A percentile compares a stretch with the other conserved stretches of the same genome.
These are phyloP conservation scores for Oxygymnocypris stewartii DNA, from an alignment of 2,113 vertebrate species.

Conservation along the genomic window DNA sequence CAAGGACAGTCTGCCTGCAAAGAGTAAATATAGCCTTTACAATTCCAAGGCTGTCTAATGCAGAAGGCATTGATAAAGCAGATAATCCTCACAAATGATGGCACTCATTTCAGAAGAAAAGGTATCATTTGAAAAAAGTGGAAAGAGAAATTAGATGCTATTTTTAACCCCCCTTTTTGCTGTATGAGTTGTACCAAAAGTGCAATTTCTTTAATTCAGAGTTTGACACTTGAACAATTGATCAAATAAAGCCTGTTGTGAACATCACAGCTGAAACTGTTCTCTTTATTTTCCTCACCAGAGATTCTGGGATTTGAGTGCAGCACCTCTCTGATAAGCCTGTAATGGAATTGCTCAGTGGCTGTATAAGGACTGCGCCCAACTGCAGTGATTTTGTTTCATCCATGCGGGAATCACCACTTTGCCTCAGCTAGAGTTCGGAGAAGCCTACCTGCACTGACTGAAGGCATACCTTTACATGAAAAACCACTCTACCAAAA, in stretches of 20 bases:
- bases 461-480: conserved; percentile 8
- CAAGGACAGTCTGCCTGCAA: conserved; percentile 42
- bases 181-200: neutral
- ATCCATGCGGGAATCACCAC: conserved; percentile 23
- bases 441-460: conserved; percentile 3
- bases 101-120: conserved; percentile 11
- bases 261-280: conserved; percentile 6
- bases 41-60: conserved; percentile 42
- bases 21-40: conserved; percentile 53
- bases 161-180: neutral
- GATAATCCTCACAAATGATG: conserved; percentile 20
- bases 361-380: conserved; percentile 25
- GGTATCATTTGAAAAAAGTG: neutral
- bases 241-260: neutral
- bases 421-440: conserved; percentile 14
- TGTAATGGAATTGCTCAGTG: conserved; percentile 40
- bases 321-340: conserved; percentile 28
- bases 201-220: neutral
- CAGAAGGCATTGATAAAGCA: neutral
- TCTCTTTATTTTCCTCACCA: conserved; percentile 23
- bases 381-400: conserved; percentile 34
- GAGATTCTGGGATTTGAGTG: conserved; percentile 17
- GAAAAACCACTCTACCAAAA: conserved; percentile 1
- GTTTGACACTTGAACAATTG: conserved; percentile 14
- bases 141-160: neutral